Evolutionary conservation across 2,113 vertebrate species (phyloP).

Genomic region (Microcebus tavaratra): DNA sequence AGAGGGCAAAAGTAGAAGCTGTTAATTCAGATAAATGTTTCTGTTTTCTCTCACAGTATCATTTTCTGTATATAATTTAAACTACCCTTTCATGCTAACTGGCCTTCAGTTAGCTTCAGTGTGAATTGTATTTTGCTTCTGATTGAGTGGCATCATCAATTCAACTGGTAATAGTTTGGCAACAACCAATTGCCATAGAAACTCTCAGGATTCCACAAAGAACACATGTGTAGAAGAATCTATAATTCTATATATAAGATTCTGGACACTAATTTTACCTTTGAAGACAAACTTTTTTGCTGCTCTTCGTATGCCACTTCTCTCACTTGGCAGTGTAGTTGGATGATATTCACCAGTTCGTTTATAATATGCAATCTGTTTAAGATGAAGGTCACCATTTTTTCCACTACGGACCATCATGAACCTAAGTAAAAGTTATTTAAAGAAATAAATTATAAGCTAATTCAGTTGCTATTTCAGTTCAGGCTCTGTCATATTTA

Average conservation of each 20-base stretch:
- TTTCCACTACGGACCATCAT: slow-evolving; percentile 86
- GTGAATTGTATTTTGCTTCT: slow-evolving; percentile 9
- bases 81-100: neutral
- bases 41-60: neutral
- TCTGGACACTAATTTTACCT: slow-evolving; percentile 76
- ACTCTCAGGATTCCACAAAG: neutral
- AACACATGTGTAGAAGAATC: neutral
- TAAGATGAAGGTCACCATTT: slow-evolving; percentile 85
- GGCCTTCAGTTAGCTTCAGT: neutral
- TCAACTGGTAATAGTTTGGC: neutral
- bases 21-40: neutral
- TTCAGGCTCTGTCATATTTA: slow-evolving; percentile 47
- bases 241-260: neutral
- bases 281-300: slow-evolving; percentile 87
- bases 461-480: slow-evolving; percentile 54
- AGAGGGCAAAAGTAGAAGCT: neutral
- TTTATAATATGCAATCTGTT: slow-evolving; percentile 86
- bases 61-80: neutral
- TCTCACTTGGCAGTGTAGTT: slow-evolving; percentile 84
- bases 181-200: neutral
- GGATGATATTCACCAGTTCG: slow-evolving; percentile 84
- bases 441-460: slow-evolving; percentile 34
- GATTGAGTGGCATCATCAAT: neutral
- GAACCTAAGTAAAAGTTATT: slow-evolving; percentile 73
- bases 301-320: slow-evolving; percentile 87